Evolutionary conservation across 2,113 vertebrate species (phyloP).

Genomic region (Sus scrofa): DNA sequence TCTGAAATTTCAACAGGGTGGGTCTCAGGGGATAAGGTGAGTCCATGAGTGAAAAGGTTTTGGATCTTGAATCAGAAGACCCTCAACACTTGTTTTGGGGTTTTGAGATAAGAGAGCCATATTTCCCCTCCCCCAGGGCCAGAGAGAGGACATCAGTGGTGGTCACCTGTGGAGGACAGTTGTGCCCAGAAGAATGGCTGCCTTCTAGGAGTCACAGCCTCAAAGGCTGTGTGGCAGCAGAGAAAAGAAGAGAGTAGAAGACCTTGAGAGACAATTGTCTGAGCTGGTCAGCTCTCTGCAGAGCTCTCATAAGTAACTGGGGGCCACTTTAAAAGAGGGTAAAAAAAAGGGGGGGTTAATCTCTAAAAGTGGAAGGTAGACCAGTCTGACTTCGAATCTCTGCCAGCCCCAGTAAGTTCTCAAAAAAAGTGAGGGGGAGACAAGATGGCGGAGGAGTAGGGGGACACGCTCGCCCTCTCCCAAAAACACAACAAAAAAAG

Average conservation of each 20-base stretch:
- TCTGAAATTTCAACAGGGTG: not conserved
- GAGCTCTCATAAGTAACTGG: not conserved
- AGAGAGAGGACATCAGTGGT: not conserved
- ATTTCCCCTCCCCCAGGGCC: not conserved
- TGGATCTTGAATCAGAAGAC: not conserved
- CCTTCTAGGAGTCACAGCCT: not conserved
- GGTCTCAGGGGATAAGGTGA: not conserved
- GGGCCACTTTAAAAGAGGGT: conserved; percentile 41
- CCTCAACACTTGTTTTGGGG: not conserved
- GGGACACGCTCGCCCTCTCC: too few relatives aligned
- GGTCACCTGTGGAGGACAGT: not conserved
- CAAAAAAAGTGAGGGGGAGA: not conserved
- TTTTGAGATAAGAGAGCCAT: not conserved
- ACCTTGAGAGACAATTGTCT: not conserved
- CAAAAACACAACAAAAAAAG: too few relatives aligned
- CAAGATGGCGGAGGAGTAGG: too few relatives aligned
- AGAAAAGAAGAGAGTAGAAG: not conserved
- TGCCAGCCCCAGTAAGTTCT: not conserved
- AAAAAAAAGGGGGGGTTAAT: not conserved
- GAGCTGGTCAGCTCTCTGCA: not conserved
- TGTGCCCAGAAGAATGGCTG: not conserved
- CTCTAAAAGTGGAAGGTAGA: not conserved
- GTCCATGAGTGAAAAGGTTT: not conserved
- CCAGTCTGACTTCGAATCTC: not conserved
- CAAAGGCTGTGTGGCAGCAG: not conserved